Conservation (phyloP, 2,888 invertebrate genomes). For the Machimus atricapillus region DNA sequence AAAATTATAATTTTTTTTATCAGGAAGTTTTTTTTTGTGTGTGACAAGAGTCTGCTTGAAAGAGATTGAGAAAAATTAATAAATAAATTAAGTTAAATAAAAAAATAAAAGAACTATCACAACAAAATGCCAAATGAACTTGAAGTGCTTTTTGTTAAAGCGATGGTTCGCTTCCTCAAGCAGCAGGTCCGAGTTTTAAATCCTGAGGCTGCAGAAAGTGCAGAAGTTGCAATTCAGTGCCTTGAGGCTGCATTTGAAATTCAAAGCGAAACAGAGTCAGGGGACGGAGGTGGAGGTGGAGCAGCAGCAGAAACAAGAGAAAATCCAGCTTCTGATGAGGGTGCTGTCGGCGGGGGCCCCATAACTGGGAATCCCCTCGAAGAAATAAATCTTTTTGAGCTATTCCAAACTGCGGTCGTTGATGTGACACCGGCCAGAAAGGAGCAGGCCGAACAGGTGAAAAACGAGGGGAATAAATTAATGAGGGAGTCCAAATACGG, state of each 20-base stretch:
- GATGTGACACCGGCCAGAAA: conserved; percentile 66
- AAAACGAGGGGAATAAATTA: conserved; percentile 86
- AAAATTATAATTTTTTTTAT: no score
- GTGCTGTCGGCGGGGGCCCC: background rate
- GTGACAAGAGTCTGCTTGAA: no score
- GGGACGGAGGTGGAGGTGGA: background rate
- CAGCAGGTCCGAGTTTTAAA: conserved; percentile 55
- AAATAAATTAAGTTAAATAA: no score
- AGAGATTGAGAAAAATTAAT: no score
- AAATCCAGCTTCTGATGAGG: background rate
- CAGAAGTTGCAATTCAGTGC: conserved; percentile 95
- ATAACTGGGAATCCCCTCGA: background rate
- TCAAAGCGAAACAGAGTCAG: background rate
- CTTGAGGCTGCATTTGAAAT: conserved; percentile 89
- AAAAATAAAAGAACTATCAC: background rate
- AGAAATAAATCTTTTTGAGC: conserved; percentile 56
- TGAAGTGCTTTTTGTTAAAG: conserved; percentile 59
- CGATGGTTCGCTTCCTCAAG: conserved; percentile 59
- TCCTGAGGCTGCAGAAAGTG: conserved; percentile 59
- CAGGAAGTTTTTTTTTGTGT: no score
- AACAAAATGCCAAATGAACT: conserved; percentile 56
- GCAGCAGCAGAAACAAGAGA: background rate
- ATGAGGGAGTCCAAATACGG: conserved; percentile 84
- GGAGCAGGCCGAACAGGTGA: conserved; percentile 80
- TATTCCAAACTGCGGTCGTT: conserved; percentile 61